Conservation (phyloP, 2,888 invertebrate genomes). For the Drosophila macrospina region DNA sequence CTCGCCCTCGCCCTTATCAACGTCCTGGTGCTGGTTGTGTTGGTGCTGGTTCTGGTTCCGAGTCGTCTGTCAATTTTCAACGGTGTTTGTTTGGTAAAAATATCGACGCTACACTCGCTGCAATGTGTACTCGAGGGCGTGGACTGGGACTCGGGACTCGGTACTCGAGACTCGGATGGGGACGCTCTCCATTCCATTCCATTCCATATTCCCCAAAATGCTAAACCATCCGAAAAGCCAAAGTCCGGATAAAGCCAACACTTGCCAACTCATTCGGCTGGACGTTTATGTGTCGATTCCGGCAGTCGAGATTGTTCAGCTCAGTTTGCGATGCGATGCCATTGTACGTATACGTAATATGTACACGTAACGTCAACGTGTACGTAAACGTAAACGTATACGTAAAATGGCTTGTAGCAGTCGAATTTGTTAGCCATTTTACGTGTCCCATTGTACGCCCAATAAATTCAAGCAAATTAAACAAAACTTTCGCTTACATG, state of each 20-base stretch:
- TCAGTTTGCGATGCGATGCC: constrained; percentile 32
- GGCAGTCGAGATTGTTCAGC: constrained; percentile 45
- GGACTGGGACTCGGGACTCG: constrained; percentile 3
- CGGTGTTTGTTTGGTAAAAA: constrained; percentile 40
- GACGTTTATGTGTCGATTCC: constrained; percentile 61
- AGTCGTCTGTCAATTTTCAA: constrained; percentile 13
- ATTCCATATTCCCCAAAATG: constrained; percentile 3
- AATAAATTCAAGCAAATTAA: constrained; percentile 61
- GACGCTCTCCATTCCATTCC: neutral
- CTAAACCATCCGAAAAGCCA: constrained; percentile 33
- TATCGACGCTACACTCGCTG: constrained; percentile 18
- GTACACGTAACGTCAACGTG: constrained; percentile 1
- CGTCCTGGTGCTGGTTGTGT: neutral
- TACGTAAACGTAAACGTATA: constrained; percentile 13
- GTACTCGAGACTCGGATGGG: too few relatives aligned
- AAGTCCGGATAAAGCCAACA: constrained; percentile 42
- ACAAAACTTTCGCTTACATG: constrained; percentile 89
- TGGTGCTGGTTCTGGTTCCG: neutral
- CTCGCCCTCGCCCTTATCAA: neutral
- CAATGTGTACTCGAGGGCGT: constrained; percentile 27
- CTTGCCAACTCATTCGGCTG: constrained; percentile 45
- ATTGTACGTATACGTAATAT: constrained; percentile 5
- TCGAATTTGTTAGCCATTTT: constrained; percentile 47
- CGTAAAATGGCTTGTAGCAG: constrained; percentile 3
- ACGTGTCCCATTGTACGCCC: constrained; percentile 52